phyloP scores from a whole-genome alignment of 2,797 vertebrate genomes.

The Prunella strophiata region DNA sequence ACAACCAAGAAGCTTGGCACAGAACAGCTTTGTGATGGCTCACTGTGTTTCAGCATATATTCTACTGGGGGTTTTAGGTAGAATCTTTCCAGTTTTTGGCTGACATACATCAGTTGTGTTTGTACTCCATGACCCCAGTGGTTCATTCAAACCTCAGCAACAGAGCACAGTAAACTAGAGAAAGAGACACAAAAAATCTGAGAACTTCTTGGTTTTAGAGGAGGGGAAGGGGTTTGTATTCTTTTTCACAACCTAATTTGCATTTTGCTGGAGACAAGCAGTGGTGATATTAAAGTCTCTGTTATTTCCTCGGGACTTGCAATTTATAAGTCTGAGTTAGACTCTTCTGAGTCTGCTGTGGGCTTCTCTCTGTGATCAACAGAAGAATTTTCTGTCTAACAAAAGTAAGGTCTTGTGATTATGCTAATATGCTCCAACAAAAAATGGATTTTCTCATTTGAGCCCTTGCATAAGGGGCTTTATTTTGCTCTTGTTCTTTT shows the following conservation, averaged over 20 bases:
- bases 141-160: background rate
- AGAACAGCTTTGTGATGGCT: background rate
- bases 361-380: background rate
- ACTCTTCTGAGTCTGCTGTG: rapidly evolving
- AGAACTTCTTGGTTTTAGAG: background rate
- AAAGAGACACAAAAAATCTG: background rate
- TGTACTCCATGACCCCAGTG: too few relatives aligned
- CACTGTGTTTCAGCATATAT: background rate
- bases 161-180: background rate
- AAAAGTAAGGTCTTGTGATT: background rate
- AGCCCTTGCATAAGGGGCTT: background rate
- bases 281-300: background rate
- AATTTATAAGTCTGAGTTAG: background rate
- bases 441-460: background rate
- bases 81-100: background rate
- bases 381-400: background rate
- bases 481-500: background rate
- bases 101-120: background rate
- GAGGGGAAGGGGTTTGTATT: background rate
- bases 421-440: background rate
- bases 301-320: background rate
- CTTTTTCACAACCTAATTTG: background rate
- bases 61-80: background rate
- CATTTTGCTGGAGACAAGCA: background rate
- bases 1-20: background rate